These are phyloP conservation scores for Apamea epomidion DNA, from an alignment of 2,888 invertebrate genomes.

Conservation along the genomic window DNA sequence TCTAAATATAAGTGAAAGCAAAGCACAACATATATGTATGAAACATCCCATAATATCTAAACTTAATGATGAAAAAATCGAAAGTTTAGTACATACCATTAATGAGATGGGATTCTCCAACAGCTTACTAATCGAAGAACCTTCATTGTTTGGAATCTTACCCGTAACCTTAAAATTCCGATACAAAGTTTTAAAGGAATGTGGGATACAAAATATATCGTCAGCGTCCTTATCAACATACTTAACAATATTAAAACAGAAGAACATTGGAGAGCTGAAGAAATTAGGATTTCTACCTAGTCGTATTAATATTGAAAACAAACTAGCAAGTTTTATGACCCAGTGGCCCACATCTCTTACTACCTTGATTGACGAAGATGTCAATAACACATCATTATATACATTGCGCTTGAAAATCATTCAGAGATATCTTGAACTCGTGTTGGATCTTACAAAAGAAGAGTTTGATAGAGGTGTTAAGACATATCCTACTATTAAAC, in stretches of 20 bases:
- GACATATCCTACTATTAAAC: slow-evolving; percentile 87
- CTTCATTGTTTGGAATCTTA: slow-evolving; percentile 79
- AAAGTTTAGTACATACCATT: slow-evolving; percentile 74
- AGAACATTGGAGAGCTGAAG: slow-evolving; percentile 80
- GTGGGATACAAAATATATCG: slow-evolving; percentile 79
- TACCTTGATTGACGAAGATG: slow-evolving; percentile 80
- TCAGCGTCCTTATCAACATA: slow-evolving; percentile 75
- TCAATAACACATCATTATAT: slow-evolving; percentile 77
- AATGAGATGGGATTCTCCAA: slow-evolving; percentile 77
- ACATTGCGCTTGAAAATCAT: slow-evolving; percentile 83
- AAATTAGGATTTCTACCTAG: slow-evolving; percentile 71
- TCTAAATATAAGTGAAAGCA: slow-evolving; percentile 76
- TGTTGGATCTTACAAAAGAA: slow-evolving; percentile 80
- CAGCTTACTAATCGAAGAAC: slow-evolving; percentile 76
- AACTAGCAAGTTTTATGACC: slow-evolving; percentile 83
- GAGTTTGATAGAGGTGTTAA: slow-evolving; percentile 82
- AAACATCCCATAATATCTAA: slow-evolving; percentile 82
- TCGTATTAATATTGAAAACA: slow-evolving; percentile 83
- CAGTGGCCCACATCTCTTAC: slow-evolving; percentile 88
- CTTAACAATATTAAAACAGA: slow-evolving; percentile 79
- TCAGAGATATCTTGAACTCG: slow-evolving; percentile 85
- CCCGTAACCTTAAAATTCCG: slow-evolving; percentile 84
- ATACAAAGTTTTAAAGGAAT: slow-evolving; percentile 83
- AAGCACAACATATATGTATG: slow-evolving; percentile 78
- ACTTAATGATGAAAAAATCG: slow-evolving; percentile 73